A percentile compares a stretch with the other conserved stretches of the same genome.
phyloP scores from a whole-genome alignment of 2,888 invertebrate species.

The Erpobdella octoculata region DNA sequence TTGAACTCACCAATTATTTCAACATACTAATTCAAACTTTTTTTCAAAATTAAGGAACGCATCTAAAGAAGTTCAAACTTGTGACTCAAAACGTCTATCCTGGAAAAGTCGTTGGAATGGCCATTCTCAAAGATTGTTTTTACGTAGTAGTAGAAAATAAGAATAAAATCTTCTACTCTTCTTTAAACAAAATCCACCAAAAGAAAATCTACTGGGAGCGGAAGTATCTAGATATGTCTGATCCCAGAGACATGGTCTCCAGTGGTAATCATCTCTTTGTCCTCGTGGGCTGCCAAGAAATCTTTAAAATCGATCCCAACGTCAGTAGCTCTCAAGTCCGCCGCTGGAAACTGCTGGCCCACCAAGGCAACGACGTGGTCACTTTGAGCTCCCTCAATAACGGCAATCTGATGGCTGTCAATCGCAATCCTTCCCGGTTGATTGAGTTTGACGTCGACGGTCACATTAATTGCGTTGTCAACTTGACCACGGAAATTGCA shows the following conservation, averaged over 20 bases:
- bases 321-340: not conserved
- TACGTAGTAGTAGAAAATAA: conserved; percentile 5
- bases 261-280: not conserved
- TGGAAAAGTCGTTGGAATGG: not conserved
- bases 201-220: conserved; percentile 4
- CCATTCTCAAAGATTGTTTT: not conserved
- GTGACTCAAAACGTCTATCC: not conserved
- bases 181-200: not conserved
- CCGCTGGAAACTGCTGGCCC: not conserved
- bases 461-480: not conserved
- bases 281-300: not conserved
- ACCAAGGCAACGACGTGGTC: not conserved
- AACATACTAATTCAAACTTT: no score
- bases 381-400: not conserved
- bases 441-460: not conserved
- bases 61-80: not conserved
- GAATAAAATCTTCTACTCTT: not conserved
- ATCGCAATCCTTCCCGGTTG: not conserved
- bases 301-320: not conserved
- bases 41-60: no score
- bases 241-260: conserved; percentile 14
- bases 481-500: not conserved
- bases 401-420: not conserved
- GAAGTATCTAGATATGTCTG: not conserved
- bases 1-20: no score